Percentiles rank a stretch among this genome's conserved stretches.
Evolutionary conservation across 1,140 invertebrate genomes (phyloP).

Genomic region (Hyles vespertilio): DNA sequence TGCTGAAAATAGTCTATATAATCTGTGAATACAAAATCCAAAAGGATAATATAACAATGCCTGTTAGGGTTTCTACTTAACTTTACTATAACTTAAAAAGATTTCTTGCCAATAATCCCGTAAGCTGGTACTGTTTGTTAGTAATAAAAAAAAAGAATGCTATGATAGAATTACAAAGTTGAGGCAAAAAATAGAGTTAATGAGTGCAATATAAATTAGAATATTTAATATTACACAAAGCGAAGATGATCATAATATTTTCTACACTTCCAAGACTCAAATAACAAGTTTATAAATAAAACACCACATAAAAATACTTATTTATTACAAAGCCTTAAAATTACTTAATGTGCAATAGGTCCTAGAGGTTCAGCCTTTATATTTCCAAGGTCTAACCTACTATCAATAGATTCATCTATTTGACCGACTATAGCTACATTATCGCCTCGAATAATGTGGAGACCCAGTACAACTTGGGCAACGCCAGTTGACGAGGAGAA

Average conservation of each 20-base stretch:
- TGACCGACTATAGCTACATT: conserved; percentile 97
- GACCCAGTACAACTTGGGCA: conserved; percentile 96
- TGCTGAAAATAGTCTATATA: no score
- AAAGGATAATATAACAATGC: no score
- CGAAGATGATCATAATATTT: no score
- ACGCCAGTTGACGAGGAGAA: conserved; percentile 94
- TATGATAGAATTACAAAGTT: no score
- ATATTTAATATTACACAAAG: not conserved
- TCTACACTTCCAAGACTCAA: not conserved
- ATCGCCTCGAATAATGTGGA: conserved; percentile 98
- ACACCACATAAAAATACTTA: conserved; percentile 10
- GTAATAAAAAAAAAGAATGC: no score
- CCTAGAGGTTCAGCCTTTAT: conserved; percentile 94
- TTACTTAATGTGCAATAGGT: conserved; percentile 85
- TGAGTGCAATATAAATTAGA: not conserved
- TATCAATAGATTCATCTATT: conserved; percentile 93
- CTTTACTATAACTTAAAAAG: no score
- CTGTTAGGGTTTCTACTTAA: no score
- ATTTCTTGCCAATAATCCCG: no score
- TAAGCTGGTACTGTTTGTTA: no score
- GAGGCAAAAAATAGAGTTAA: no score
- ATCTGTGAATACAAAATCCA: no score
- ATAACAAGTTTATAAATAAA: conserved; percentile 1
- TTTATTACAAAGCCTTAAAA: conserved; percentile 32
- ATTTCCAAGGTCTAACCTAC: conserved; percentile 87